phyloP scores from a whole-genome alignment of 1,140 invertebrate species.

The Cyrtorhinus lividipennis region DNA sequence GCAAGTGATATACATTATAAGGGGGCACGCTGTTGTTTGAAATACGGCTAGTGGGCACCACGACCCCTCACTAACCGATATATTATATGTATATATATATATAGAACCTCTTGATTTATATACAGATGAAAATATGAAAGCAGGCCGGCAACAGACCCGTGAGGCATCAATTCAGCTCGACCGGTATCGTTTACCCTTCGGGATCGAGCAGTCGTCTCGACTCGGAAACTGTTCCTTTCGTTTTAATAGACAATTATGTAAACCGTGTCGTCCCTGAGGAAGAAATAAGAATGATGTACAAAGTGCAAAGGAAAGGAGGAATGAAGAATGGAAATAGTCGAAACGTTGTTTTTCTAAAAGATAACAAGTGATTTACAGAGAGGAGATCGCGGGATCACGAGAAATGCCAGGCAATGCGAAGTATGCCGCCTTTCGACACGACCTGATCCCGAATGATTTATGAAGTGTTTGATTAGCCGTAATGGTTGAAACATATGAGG shows the following conservation, averaged over 20 bases:
- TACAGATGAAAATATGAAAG: slow-evolving; percentile 15
- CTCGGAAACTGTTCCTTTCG: neutral
- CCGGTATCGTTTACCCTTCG: neutral
- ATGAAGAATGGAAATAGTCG: neutral
- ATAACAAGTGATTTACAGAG: slow-evolving; percentile 5
- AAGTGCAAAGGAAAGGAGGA: neutral
- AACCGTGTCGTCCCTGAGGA: neutral
- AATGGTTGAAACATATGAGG: slow-evolving; percentile 6
- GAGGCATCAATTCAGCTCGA: slow-evolving; percentile 12
- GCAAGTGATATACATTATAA: slow-evolving; percentile 16
- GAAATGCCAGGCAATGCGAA: neutral
- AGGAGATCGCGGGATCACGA: neutral
- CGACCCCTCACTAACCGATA: slow-evolving; percentile 12
- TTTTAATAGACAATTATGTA: slow-evolving; percentile 7
- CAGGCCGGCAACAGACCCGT: slow-evolving; percentile 11
- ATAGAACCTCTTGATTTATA: slow-evolving; percentile 12
- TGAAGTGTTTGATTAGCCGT: slow-evolving; percentile 10
- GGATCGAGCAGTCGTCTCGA: neutral
- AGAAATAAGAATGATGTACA: neutral
- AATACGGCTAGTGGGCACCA: slow-evolving; percentile 8
- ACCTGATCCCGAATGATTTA: neutral
- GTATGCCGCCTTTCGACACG: neutral
- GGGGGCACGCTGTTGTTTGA: slow-evolving; percentile 13
- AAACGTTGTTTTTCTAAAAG: neutral
- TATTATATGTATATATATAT: slow-evolving; percentile 17